These are phyloP conservation scores for Sphaerodactylus townsendi DNA, from an alignment of 2,113 vertebrate genomes.

Conservation along the genomic window DNA sequence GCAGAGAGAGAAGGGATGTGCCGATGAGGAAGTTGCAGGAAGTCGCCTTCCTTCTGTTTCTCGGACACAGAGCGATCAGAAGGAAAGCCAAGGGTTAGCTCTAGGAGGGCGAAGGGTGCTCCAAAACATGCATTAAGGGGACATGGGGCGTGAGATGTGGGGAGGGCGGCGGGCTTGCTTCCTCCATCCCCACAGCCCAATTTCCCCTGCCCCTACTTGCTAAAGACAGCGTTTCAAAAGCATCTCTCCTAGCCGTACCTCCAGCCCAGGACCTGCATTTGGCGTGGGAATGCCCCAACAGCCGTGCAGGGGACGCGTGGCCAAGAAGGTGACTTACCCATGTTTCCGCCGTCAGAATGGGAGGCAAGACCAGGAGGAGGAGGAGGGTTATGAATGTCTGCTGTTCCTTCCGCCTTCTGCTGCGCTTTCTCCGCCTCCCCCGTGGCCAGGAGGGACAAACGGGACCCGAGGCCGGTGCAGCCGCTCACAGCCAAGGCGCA, in stretches of 20 bases:
- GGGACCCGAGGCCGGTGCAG: not conserved
- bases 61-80: not conserved
- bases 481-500: not conserved
- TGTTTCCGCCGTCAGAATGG: slow-evolving; percentile 33
- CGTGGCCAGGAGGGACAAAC: slow-evolving; percentile 15
- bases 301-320: not conserved
- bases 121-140: slow-evolving; percentile 1
- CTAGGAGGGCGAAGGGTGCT: not conserved
- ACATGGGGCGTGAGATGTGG: not conserved
- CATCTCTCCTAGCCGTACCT: not conserved
- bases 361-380: not conserved
- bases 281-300: not conserved
- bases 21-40: slow-evolving; percentile 17
- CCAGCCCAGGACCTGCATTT: not conserved
- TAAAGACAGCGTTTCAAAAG: not conserved
- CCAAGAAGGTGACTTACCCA: slow-evolving; percentile 54
- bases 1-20: not conserved
- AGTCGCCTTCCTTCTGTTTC: not conserved
- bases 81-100: not conserved
- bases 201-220: not conserved
- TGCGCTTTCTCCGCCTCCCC: slow-evolving; percentile 14
- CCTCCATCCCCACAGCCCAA: not conserved
- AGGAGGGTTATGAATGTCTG: not conserved
- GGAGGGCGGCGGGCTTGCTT: not conserved
- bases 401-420: not conserved